Evolutionary conservation across 2,888 invertebrate genomes (phyloP).

Genomic region (Scotopteryx bipunctaria): DNA sequence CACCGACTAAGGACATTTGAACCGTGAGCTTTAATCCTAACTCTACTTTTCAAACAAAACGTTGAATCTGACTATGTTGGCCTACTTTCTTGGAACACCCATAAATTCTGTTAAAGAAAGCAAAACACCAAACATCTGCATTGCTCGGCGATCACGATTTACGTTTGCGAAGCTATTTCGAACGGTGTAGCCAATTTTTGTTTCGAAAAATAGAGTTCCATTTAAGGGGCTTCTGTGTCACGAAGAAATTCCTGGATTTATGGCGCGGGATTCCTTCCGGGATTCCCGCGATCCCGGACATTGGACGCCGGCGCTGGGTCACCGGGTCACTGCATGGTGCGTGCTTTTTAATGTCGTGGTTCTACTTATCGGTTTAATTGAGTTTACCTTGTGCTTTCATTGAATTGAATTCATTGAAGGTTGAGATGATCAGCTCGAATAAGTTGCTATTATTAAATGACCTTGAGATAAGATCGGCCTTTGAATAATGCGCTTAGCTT

Average conservation of each 20-base stretch:
- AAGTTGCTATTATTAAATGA: conserved; percentile 10
- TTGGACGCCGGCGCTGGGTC: conserved; percentile 37
- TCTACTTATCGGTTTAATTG: conserved; percentile 23
- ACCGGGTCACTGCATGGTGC: conserved; percentile 43
- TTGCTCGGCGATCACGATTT: conserved; percentile 27
- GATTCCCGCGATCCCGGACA: conserved; percentile 33
- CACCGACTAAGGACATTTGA: no score
- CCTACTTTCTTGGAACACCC: conserved; percentile 5
- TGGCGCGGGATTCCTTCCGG: conserved; percentile 33
- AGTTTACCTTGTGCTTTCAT: conserved; percentile 24
- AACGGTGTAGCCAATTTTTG: conserved; percentile 47
- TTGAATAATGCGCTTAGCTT: conserved; percentile 1
- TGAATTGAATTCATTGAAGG: conserved; percentile 20
- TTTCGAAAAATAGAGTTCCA: conserved; percentile 56
- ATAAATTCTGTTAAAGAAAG: conserved; percentile 15
- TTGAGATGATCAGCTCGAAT: conserved; percentile 11
- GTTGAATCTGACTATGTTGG: neutral
- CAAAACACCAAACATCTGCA: conserved; percentile 24
- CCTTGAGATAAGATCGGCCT: conserved; percentile 22
- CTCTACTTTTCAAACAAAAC: neutral
- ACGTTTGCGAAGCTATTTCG: conserved; percentile 26
- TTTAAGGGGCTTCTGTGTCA: conserved; percentile 45
- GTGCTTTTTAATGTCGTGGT: conserved; percentile 18
- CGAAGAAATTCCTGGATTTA: conserved; percentile 35
- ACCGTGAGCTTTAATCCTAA: no score